Base-by-base conservation (phyloP, 1,140 invertebrate species). In the Plutomurus gul region DNA sequence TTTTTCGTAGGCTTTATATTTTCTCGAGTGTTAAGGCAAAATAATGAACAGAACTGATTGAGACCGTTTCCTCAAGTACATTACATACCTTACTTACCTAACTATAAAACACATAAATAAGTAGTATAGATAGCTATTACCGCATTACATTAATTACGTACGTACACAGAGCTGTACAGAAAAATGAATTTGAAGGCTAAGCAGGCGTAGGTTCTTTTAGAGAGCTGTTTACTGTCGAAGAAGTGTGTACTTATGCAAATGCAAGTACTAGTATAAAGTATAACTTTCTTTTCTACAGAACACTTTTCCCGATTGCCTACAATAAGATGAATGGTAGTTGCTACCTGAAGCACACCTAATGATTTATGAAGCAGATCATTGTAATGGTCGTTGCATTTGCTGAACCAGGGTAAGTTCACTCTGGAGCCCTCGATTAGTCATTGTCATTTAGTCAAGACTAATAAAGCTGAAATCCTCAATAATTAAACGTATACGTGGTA, bases 31-130 rank as follows among this genome's bases (percentile, higher is more conserved):
- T 65, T 65, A 65, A 65, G 27, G 56, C 56, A 65, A 60, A n/a
- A n/a, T n/a, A n/a, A 65, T 36, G 56, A 65, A 65, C 56, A 65
- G 56, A 65, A 65, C 56, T 65, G 56, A 65, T 65, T 65, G 56
- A 65, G 56, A 65, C 30, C 56, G 56, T 65, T 33, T 65, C 30
- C 27, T 33, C 30, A 30, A 65, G 56, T 65, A 65, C 56, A n/a
- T 33, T 30, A 65, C 56, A 65, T 65, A 65, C 56, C 36, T 65
- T 65, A 65, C 56, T 65, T 65, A 65, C 56, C 56, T 65, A 65
- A 36, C 56, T 65, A 65, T 65, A 65, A 25, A n/a, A 65, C 36
- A 33, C 13, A 65, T 27, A 56, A 18, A 22, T 51, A 51, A 51
- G 20, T 43, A 56, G 10, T 65, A 27, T 65, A 65, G 36, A 30